A percentile compares a stretch with the other conserved stretches of the same genome.
Conservation (phyloP, 2,113 vertebrate species). For the Numida meleagris region DNA sequence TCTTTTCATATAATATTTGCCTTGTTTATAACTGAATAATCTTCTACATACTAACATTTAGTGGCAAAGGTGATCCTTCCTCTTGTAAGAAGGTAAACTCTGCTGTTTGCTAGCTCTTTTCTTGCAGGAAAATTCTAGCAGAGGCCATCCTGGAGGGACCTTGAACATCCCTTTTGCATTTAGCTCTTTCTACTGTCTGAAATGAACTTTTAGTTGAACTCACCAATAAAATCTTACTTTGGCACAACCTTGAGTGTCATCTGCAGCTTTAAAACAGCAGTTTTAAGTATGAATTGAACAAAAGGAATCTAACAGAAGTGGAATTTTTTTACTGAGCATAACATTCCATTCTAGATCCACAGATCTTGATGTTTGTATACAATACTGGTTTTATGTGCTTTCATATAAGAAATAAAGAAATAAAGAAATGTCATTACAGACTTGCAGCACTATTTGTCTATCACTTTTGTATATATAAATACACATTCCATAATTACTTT, state of each 20-base stretch:
- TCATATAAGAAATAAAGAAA: background rate
- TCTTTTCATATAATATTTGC: background rate
- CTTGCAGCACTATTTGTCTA: background rate
- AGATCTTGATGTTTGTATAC: background rate
- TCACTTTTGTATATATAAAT: background rate
- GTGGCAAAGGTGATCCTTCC: background rate
- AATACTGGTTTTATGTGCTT: background rate
- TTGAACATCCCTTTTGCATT: background rate
- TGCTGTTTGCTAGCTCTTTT: background rate
- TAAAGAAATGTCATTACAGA: background rate
- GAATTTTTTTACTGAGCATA: background rate
- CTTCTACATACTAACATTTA: background rate
- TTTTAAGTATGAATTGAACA: background rate
- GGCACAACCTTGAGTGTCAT: background rate
- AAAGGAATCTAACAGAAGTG: accelerated
- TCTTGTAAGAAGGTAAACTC: background rate
- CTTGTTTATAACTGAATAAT: background rate
- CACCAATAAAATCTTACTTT: background rate
- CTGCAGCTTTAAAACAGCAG: background rate
- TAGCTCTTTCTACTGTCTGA: background rate
- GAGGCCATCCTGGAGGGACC: background rate
- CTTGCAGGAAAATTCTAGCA: background rate
- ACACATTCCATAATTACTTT: background rate
- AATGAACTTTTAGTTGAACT: background rate
- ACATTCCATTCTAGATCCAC: background rate